phyloP scores from a whole-genome alignment of 2,113 vertebrate genomes.

The Spheniscus mendiculus region DNA sequence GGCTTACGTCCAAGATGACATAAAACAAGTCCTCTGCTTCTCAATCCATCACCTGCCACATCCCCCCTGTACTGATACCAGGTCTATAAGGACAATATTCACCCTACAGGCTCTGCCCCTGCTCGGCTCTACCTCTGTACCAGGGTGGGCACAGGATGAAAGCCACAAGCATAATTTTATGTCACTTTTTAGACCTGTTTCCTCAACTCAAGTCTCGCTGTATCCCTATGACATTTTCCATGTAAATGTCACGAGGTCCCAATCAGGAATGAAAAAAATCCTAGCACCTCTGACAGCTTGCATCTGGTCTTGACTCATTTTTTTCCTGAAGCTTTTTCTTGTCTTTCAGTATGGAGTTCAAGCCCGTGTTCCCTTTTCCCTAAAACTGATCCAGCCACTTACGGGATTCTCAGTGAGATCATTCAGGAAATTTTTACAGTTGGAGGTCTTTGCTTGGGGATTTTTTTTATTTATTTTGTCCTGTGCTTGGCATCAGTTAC shows the following conservation, averaged over 20 bases:
- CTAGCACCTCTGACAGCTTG: not conserved
- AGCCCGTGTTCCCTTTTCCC: not conserved
- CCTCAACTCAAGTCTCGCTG: not conserved
- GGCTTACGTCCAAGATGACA: not conserved
- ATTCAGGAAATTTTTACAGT: conserved; percentile 32
- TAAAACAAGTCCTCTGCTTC: not conserved
- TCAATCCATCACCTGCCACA: not conserved
- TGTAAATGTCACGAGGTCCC: not conserved
- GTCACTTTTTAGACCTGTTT: not conserved
- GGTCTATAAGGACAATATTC: not conserved
- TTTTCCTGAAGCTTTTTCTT: conserved; percentile 13
- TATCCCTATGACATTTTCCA: not conserved
- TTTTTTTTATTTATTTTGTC: conserved; percentile 32
- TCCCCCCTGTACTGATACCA: rapidly evolving
- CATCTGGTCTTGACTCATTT: not conserved
- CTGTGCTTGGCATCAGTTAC: conserved; percentile 54
- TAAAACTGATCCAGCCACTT: conserved; percentile 38
- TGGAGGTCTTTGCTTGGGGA: conserved; percentile 25
- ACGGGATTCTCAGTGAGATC: conserved; percentile 46
- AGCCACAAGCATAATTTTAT: not conserved
- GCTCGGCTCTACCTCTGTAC: not conserved
- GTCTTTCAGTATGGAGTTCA: not conserved
- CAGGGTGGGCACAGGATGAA: not conserved
- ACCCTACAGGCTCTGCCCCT: not conserved
- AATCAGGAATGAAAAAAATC: not conserved